A percentile compares a stretch with the other conserved stretches of the same genome.
Conservation (phyloP, 2,797 vertebrate species). For the Moxostoma hubbsi region DNA sequence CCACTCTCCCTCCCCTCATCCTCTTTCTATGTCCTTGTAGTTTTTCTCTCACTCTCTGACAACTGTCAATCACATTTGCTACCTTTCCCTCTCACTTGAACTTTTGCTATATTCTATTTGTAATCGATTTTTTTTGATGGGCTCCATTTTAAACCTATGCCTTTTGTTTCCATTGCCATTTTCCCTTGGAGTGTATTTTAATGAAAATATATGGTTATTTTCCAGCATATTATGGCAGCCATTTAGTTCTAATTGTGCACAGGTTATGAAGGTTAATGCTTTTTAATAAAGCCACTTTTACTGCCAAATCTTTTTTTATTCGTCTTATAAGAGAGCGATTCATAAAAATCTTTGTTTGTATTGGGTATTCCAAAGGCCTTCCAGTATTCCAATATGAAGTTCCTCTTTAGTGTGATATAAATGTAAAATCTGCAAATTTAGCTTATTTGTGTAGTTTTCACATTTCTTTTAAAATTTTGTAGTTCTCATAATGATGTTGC, state of each 20-base stretch:
- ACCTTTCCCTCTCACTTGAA: not conserved
- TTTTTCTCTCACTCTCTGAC: conserved; percentile 16
- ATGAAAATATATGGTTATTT: not conserved
- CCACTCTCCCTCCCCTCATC: not conserved
- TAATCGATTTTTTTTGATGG: too few species aligned
- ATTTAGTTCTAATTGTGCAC: not conserved
- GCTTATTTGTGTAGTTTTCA: not conserved
- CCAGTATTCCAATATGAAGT: not conserved
- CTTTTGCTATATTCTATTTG: not conserved
- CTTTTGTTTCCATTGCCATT: not conserved
- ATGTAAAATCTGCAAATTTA: not conserved
- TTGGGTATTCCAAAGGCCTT: too few species aligned
- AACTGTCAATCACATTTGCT: conserved; percentile 15
- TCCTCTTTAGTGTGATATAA: conserved; percentile 34
- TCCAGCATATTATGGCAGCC: not conserved
- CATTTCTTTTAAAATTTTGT: not conserved
- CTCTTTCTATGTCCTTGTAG: not conserved
- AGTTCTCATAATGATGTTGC: too few species aligned
- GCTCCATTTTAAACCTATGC: not conserved
- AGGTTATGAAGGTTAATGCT: too few species aligned
- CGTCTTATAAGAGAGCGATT: too few species aligned
- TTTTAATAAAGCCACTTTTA: too few species aligned
- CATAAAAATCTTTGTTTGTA: too few species aligned
- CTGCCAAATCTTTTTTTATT: too few species aligned
- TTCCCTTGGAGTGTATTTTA: not conserved